Evolutionary conservation across 53 echinoderm and acorn worm species (phyloP).

Genomic region (Mesocentrotus franciscanus): DNA sequence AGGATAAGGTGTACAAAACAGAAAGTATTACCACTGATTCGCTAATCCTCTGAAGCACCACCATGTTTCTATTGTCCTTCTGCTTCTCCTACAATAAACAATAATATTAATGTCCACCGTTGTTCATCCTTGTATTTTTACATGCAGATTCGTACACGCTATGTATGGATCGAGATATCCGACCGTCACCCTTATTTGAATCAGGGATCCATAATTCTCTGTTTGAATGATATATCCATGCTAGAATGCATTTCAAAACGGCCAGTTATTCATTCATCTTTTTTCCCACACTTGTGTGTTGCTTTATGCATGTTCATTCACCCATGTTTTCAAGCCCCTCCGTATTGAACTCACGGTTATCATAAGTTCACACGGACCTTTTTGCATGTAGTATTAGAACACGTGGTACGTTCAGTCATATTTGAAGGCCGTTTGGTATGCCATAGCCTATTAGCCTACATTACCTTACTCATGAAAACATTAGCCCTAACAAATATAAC

Average conservation of each 20-base stretch:
- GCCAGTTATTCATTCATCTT: neutral
- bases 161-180: neutral
- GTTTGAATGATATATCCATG: neutral
- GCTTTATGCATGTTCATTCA: neutral
- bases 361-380: neutral
- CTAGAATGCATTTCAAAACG: neutral
- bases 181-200: neutral
- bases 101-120: too few species aligned
- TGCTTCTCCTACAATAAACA: too few species aligned
- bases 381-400: neutral
- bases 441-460: too few species aligned
- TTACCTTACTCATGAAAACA: too few species aligned
- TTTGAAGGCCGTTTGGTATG: too few species aligned
- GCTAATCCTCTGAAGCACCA: neutral
- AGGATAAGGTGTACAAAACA: neutral
- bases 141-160: too few species aligned
- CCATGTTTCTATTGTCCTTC: neutral
- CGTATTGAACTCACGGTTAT: neutral
- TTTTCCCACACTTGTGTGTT: neutral
- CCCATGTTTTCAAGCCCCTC: neutral
- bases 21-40: neutral
- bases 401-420: neutral
- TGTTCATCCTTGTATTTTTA: too few species aligned
- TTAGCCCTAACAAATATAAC: too few species aligned
- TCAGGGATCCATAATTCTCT: too few species aligned